Percentiles rank a stretch among this genome's conserved stretches.
Evolutionary conservation across 1,140 invertebrate genomes (phyloP).

Genomic region (Planococcus citri): DNA sequence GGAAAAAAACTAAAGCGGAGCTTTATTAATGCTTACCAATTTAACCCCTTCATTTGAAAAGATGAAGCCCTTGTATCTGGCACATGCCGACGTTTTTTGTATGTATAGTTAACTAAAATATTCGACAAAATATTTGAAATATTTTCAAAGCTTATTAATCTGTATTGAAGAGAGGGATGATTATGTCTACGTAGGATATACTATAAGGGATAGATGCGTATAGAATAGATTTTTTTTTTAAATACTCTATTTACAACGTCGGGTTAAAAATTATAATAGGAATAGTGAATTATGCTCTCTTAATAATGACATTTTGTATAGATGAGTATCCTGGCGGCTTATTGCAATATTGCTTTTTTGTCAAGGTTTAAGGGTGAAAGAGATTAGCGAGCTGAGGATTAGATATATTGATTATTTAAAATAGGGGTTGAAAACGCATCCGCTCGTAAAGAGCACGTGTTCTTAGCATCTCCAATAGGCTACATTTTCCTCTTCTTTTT

Average conservation of each 20-base stretch:
- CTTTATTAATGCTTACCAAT: not conserved
- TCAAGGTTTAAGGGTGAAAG: conserved; percentile 2
- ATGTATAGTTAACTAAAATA: not conserved
- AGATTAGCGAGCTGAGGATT: conserved; percentile 16
- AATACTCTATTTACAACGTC: not conserved
- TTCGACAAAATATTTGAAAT: not conserved
- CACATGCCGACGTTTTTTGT: no score
- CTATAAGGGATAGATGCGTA: not conserved
- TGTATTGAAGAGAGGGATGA: not conserved
- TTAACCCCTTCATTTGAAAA: no score
- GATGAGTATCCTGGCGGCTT: not conserved
- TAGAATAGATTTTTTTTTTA: not conserved
- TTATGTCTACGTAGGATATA: no score
- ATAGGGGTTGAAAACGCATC: conserved; percentile 13
- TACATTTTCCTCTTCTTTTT: not conserved
- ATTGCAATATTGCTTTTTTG: conserved; percentile 1
- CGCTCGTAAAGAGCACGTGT: conserved; percentile 14
- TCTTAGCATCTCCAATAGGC: conserved; percentile 11
- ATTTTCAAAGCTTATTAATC: conserved; percentile 8
- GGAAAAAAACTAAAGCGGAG: not conserved
- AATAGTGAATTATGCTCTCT: conserved; percentile 3
- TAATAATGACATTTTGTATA: not conserved
- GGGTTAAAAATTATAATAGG: not conserved
- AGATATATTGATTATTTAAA: conserved; percentile 19
- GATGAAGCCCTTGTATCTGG: no score